A percentile compares a stretch with the other conserved stretches of the same genome.
phyloP scores from a whole-genome alignment of 2,888 invertebrate species.

The Drosophila putrida region DNA sequence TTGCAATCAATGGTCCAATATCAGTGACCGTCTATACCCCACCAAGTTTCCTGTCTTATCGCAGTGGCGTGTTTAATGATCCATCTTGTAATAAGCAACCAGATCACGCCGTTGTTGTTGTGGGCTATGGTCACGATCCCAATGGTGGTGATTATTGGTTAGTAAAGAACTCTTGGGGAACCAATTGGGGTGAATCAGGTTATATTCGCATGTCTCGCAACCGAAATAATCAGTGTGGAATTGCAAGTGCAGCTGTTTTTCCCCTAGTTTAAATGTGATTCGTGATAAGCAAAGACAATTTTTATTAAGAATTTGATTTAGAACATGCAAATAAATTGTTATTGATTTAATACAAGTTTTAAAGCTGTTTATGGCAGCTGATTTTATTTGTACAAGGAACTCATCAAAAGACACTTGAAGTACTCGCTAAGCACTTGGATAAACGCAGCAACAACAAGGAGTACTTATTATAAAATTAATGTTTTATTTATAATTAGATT shows the following conservation, averaged over 20 bases:
- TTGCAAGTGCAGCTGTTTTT: conserved; percentile 92
- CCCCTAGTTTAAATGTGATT: conserved; percentile 89
- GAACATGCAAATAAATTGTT: not conserved
- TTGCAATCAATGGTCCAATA: conserved; percentile 93
- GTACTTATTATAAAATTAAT: not conserved
- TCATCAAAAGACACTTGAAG: conserved; percentile 16
- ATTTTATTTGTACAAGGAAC: conserved; percentile 10
- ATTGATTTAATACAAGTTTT: not conserved
- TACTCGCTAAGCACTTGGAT: conserved; percentile 21
- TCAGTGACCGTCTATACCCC: conserved; percentile 95
- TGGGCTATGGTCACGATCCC: conserved; percentile 82
- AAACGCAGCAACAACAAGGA: conserved; percentile 5
- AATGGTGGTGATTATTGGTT: conserved; percentile 88
- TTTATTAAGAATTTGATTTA: not conserved
- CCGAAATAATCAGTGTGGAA: conserved; percentile 92
- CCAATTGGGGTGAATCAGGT: conserved; percentile 92
- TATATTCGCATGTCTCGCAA: conserved; percentile 96
- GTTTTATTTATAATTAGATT: not conserved
- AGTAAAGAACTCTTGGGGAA: conserved; percentile 90
- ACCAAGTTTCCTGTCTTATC: conserved; percentile 93
- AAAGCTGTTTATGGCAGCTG: conserved; percentile 7
- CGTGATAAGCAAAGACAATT: not conserved
- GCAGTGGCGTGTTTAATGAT: conserved; percentile 92
- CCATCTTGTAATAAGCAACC: conserved; percentile 89
- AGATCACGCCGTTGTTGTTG: conserved; percentile 89